Base-by-base conservation (phyloP, 23 tunicate genomes). In the Botrylloides violaceus region DNA sequence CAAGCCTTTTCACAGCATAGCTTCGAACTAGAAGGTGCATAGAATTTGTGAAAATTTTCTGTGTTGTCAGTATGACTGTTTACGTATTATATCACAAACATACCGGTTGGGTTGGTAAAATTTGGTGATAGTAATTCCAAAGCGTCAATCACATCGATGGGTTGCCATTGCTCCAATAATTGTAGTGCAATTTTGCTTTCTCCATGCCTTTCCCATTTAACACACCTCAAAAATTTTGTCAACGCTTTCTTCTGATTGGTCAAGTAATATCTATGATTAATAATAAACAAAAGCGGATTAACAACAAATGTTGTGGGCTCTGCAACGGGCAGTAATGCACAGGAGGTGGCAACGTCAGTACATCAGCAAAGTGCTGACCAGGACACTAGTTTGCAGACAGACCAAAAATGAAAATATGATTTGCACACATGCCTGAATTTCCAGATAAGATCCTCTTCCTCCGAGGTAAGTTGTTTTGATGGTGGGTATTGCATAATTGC, bases 391-490 rank as follows among this genome's bases (percentile, higher is more conserved):
- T n/a, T n/a, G n/a, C n/a, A n/a, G n/a, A n/a, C n/a, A n/a, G n/a
- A n/a, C n/a, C n/a, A n/a, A n/a, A n/a, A n/a, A n/a, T n/a, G n/a
- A n/a, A n/a, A n/a, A n/a, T n/a, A n/a, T n/a, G n/a, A n/a, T n/a
- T n/a, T n/a, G n/a, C n/a, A n/a, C n/a, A n/a, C n/a, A 32, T 30
- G 71, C 96, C 97, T 83, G 57, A 79, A 90, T 62, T 83, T 90
- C 89, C 90, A 90, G 7, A 90, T 61, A 29, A 90, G 59, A 53
- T 90, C 97, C 49, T 78, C 90, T 74, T 90, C 97, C 68, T 90
- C 97, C 35, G 91, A 83, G 7, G 81, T 60, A 21, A 90, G 66
- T 48, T 74, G 77, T 62, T 83, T 90, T 2, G 97, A 83, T 1
- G 80, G 76, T 5, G 97, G 97, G 49, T 90, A 90, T 29, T 61